A percentile compares a stretch with the other conserved stretches of the same genome.
Conservation (phyloP, 2,113 vertebrate genomes). For the Craseonycteris thonglongyai region DNA sequence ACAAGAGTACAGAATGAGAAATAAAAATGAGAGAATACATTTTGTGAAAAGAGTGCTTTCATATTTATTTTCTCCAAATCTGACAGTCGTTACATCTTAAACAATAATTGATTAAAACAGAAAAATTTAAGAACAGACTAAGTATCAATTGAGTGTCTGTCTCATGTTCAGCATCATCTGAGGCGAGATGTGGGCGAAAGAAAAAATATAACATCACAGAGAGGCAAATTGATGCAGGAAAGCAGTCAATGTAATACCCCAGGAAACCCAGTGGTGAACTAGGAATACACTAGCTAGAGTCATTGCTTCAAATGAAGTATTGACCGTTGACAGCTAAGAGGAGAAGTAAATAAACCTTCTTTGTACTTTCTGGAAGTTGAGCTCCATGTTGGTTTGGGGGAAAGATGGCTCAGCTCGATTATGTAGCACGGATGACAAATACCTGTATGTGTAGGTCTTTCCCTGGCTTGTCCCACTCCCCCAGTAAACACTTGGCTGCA, state of each 20-base stretch:
- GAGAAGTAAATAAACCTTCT: neutral
- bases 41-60: neutral
- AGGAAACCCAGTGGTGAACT: neutral
- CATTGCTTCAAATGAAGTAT: neutral
- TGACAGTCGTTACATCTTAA: neutral
- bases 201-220: neutral
- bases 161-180: neutral
- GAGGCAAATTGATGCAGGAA: neutral
- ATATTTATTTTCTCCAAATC: neutral
- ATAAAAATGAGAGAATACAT: neutral
- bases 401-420: neutral
- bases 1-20: neutral
- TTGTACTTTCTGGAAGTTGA: neutral
- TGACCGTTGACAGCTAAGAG: neutral
- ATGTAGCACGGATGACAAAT: neutral
- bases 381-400: neutral
- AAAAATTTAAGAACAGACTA: neutral
- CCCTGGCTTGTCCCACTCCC: neutral
- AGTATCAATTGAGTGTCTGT: neutral
- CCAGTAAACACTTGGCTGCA: neutral
- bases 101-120: neutral
- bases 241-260: neutral
- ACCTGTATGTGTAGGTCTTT: neutral
- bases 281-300: neutral
- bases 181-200: neutral